Conservation (phyloP, 2,888 invertebrate species). For the Stenotaenia linearis region DNA sequence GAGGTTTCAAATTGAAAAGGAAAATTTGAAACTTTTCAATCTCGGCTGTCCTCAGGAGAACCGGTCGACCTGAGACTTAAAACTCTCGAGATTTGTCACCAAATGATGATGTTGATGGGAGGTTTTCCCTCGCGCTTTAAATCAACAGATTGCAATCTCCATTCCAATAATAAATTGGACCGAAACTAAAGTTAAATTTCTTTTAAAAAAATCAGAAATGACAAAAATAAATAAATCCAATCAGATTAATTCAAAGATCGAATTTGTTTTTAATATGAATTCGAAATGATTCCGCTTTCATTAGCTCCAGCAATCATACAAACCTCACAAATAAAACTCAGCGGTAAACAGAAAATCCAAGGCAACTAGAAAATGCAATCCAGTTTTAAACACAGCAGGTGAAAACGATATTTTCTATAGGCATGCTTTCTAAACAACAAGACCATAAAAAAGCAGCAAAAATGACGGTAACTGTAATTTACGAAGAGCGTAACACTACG, state of each 20-base stretch:
- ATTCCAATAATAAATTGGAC: background rate
- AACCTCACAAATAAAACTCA: background rate
- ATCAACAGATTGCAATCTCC: slow-evolving; percentile 17
- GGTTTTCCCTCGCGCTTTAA: background rate
- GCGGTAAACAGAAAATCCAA: background rate
- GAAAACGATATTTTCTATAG: background rate
- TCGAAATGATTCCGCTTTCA: background rate
- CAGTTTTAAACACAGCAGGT: background rate
- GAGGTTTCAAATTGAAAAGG: background rate
- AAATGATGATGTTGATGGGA: background rate
- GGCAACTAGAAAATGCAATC: background rate
- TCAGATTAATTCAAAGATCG: background rate
- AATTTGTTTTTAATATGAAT: too few species aligned
- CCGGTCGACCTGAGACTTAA: background rate
- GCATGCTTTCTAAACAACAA: background rate
- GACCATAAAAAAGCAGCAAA: background rate
- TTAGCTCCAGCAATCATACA: background rate
- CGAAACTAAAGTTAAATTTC: background rate
- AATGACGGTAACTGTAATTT: background rate
- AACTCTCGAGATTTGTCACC: slow-evolving; percentile 13
- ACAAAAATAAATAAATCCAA: background rate
- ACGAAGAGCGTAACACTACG: background rate
- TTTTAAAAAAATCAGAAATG: background rate
- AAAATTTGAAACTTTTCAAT: slow-evolving; percentile 10
- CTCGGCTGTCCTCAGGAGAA: background rate